Evolutionary conservation across 2,113 vertebrate species (phyloP).

Genomic region (Narcine bancroftii): DNA sequence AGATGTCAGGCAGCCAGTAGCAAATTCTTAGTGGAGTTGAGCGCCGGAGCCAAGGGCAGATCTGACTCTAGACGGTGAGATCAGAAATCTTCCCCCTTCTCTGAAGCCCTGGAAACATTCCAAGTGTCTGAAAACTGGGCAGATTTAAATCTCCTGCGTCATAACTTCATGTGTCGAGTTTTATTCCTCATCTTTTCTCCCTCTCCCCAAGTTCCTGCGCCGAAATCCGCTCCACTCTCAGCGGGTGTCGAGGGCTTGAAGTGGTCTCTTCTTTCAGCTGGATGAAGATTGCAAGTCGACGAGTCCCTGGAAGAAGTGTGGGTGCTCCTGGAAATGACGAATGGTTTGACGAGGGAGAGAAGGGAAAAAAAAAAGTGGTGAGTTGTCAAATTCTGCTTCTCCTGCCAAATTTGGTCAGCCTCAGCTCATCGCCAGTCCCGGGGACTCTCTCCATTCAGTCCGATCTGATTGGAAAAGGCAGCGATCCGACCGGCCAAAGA

Average conservation of each 20-base stretch:
- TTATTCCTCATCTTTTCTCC: slow-evolving; percentile 39
- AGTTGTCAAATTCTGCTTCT: slow-evolving; percentile 60
- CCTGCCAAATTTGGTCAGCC: slow-evolving; percentile 60
- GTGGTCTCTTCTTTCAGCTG: slow-evolving; percentile 52
- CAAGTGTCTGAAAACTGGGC: slow-evolving; percentile 54
- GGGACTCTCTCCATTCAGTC: too few species aligned
- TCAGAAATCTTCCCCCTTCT: slow-evolving; percentile 49
- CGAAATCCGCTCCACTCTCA: slow-evolving; percentile 50
- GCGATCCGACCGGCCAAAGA: slow-evolving; percentile 48
- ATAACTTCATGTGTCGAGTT: slow-evolving; percentile 48
- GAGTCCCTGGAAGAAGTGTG: slow-evolving; percentile 48
- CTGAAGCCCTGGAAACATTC: slow-evolving; percentile 52
- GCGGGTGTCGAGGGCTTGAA: slow-evolving; percentile 47
- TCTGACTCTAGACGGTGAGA: slow-evolving; percentile 62
- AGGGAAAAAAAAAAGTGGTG: slow-evolving; percentile 57
- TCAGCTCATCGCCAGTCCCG: slow-evolving; percentile 49
- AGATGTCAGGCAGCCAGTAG: slow-evolving; percentile 46
- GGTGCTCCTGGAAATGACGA: slow-evolving; percentile 48
- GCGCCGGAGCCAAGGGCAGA: slow-evolving; percentile 47
- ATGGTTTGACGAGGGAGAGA: slow-evolving; percentile 53
- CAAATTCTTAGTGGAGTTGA: slow-evolving; percentile 51
- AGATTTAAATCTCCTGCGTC: slow-evolving; percentile 46
- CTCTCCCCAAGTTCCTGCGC: slow-evolving; percentile 48
- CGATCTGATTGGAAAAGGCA: slow-evolving; percentile 49
- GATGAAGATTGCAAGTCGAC: slow-evolving; percentile 45